Conservation (phyloP, 2,888 invertebrate genomes). For the Drosophila putrida region DNA sequence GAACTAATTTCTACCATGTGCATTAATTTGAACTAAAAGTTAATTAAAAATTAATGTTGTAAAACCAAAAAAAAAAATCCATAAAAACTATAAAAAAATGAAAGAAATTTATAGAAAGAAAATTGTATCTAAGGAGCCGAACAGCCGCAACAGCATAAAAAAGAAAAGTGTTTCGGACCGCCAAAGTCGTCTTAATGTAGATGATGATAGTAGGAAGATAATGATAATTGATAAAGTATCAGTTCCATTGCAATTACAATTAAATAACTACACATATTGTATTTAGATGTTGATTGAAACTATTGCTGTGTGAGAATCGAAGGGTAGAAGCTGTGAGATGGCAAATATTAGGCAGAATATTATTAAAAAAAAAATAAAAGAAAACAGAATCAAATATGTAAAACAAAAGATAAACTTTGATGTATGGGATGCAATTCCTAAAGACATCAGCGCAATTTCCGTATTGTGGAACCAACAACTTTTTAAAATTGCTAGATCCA, state of each 20-base stretch:
- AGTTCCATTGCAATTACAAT: conserved; percentile 72
- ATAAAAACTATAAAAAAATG: conserved; percentile 30
- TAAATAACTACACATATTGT: conserved; percentile 40
- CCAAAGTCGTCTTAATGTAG: conserved; percentile 20
- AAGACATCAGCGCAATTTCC: conserved; percentile 31
- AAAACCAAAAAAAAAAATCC: conserved; percentile 68
- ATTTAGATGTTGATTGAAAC: conserved; percentile 56
- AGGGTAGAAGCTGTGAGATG: conserved; percentile 20
- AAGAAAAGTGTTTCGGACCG: not conserved
- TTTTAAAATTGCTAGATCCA: conserved; percentile 68
- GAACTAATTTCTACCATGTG: conserved; percentile 70
- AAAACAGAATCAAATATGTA: conserved; percentile 3
- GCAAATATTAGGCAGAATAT: conserved; percentile 28
- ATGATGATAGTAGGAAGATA: conserved; percentile 19
- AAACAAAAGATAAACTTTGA: conserved; percentile 9
- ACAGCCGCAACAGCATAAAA: conserved; percentile 54
- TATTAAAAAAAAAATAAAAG: conserved; percentile 16
- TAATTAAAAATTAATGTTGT: conserved; percentile 81
- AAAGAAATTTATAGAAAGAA: conserved; percentile 32
- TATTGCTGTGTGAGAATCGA: conserved; percentile 28
- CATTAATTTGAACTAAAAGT: conserved; percentile 83
- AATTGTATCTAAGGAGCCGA: conserved; percentile 46
- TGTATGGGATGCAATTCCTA: conserved; percentile 46
- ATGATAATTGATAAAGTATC: conserved; percentile 17
- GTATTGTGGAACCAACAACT: conserved; percentile 26